Evolutionary conservation across 2,888 invertebrate species (phyloP), one percentile per base, ranked within the genome.

Genomic region (Zelleria hepariella): DNA sequence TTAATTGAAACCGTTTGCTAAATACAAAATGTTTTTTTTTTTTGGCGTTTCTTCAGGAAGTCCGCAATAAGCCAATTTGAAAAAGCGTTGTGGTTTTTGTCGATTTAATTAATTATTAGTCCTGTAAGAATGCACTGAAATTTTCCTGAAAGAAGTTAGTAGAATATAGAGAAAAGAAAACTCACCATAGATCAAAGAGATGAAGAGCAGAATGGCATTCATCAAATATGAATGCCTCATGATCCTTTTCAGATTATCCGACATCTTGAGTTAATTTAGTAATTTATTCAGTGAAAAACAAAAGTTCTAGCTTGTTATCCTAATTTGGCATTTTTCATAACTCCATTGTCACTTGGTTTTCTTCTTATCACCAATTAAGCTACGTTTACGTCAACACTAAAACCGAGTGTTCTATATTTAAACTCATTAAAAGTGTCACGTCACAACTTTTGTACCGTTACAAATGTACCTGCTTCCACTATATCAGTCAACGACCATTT

Each of bases 151-250:
- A 15, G 15, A 10, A 15, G 15, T 3, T 42, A 42, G 15, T 42
- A 42, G 15, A 42, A 15, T 42, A 15, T 10, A 10, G 1, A 5
- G 32, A 3, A 15, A 42, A 51, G 52, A 18, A 21, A 52, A 85
- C 88, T 88, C 70, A 88, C 88, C 88, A 65, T 88, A 87, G 68
- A 86, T 83, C 78, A 85, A 80, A 18, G 85, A 80, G 63, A 84
- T 67, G 70, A 85, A 77, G 47, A 87, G 75, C 58, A 87, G 69
- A 62, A 86, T 68, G 53, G 85, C 86, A 75, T 86, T 86, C 77
- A 86, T 64, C 64, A 83, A 62, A 65, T 77, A 82, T 62, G 84
- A 84, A 80, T 83, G 83, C 75, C 72, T 77, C 72, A 77, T 80
- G 66, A 84, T 73, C 65, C 74, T 82, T 72, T 83, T 84, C 69